A percentile compares a stretch with the other conserved stretches of the same genome.
Evolutionary conservation across 2,797 vertebrate species (phyloP).

Genomic region (Cuniculus paca): DNA sequence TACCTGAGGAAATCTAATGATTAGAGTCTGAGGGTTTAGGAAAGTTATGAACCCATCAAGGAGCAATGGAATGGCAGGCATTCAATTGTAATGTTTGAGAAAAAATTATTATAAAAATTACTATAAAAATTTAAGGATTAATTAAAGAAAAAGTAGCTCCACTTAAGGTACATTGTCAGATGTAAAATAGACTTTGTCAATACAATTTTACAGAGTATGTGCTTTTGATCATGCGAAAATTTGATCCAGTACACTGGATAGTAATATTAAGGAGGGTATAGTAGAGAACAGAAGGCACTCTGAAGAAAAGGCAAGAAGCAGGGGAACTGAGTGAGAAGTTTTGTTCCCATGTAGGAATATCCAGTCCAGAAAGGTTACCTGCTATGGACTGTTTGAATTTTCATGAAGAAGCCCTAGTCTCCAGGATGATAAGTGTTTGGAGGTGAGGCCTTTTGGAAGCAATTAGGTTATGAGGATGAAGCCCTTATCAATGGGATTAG

Average conservation of each 20-base stretch:
- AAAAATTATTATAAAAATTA: neutral
- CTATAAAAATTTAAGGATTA: neutral
- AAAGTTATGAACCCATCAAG: neutral
- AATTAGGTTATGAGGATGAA: neutral
- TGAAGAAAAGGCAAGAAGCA: neutral
- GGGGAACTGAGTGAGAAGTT: neutral
- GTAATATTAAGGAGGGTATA: neutral
- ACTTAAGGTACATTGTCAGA: neutral
- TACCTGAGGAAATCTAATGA: neutral
- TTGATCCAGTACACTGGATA: fast-evolving
- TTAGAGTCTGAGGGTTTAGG: neutral
- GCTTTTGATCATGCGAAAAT: neutral
- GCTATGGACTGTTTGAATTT: neutral
- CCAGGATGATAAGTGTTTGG: neutral
- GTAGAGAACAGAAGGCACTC: neutral
- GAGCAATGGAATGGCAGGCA: neutral
- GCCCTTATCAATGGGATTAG: neutral
- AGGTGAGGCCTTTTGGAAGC: neutral
- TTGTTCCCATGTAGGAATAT: neutral
- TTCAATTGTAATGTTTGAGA: neutral
- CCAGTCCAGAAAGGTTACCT: neutral
- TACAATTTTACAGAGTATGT: neutral
- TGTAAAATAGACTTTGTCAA: neutral
- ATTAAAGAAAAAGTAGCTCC: neutral
- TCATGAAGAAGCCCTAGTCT: neutral